phyloP scores from a whole-genome alignment of 2,888 invertebrate species.

The Lasiommata megera region DNA sequence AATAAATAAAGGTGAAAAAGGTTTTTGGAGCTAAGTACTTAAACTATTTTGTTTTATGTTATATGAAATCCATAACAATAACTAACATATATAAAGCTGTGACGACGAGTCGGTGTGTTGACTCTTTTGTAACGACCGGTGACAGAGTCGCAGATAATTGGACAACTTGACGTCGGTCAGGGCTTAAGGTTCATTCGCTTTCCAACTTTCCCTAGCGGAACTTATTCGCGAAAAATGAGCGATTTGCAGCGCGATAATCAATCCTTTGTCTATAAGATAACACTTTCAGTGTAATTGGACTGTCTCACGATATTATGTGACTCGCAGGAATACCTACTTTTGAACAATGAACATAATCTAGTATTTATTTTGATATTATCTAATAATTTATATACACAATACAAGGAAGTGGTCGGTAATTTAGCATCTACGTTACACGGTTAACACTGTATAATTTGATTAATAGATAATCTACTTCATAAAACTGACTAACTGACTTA shows the following conservation, averaged over 20 bases:
- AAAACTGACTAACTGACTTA: no score
- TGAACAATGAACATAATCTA: constrained; percentile 17
- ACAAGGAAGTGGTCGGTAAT: neutral
- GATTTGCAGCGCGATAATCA: constrained; percentile 23
- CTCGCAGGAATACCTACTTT: neutral
- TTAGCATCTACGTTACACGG: no score
- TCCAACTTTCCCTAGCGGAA: constrained; percentile 33
- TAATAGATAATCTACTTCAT: no score
- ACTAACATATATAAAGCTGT: no score
- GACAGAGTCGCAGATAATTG: neutral
- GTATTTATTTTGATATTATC: constrained; percentile 16
- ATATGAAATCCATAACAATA: no score
- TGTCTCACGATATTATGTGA: constrained; percentile 9
- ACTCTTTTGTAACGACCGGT: no score
- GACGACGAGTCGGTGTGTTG: no score
- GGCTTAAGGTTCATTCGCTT: constrained; percentile 24
- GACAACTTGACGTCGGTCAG: constrained; percentile 13
- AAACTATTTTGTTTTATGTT: no score
- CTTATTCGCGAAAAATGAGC: constrained; percentile 26
- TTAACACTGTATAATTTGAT: neutral
- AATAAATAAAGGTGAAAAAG: no score
- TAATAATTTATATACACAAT: neutral
- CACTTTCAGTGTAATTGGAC: constrained; percentile 8
- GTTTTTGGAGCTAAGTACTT: no score
- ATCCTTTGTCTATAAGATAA: constrained; percentile 22